Percentiles rank a stretch among this genome's conserved stretches.
phyloP scores from a whole-genome alignment of 2,113 vertebrate species.

The Neolamprologus cancellatus region DNA sequence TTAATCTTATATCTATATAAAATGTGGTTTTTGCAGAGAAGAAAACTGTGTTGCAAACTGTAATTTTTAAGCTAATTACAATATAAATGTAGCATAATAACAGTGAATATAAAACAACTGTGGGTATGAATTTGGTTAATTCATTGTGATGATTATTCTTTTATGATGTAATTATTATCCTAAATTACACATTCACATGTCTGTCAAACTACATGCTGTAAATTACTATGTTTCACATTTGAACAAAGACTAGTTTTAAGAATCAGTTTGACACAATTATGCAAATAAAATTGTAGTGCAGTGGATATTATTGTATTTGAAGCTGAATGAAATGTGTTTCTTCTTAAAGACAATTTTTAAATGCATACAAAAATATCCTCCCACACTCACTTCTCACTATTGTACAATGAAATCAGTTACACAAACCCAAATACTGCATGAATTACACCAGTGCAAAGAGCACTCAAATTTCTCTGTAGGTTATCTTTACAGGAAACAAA shows the following conservation, averaged over 20 bases:
- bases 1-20: background rate
- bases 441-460: background rate
- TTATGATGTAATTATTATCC: constrained; percentile 15
- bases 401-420: background rate
- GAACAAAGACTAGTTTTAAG: background rate
- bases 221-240: background rate
- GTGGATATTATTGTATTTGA: background rate
- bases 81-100: background rate
- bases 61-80: background rate
- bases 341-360: background rate
- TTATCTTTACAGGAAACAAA: background rate
- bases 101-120: background rate
- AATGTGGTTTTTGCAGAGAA: background rate
- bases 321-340: background rate
- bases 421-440: background rate
- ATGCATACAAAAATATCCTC: background rate
- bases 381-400: background rate
- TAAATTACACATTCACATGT: background rate
- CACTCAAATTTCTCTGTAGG: background rate
- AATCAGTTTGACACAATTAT: background rate
- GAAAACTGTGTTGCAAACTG: background rate
- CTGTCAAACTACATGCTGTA: background rate
- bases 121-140: background rate
- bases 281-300: background rate
- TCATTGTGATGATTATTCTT: constrained; percentile 1